These are phyloP conservation scores for Masticophis lateralis DNA, from an alignment of 2,797 vertebrate genomes.

Conservation along the genomic window DNA sequence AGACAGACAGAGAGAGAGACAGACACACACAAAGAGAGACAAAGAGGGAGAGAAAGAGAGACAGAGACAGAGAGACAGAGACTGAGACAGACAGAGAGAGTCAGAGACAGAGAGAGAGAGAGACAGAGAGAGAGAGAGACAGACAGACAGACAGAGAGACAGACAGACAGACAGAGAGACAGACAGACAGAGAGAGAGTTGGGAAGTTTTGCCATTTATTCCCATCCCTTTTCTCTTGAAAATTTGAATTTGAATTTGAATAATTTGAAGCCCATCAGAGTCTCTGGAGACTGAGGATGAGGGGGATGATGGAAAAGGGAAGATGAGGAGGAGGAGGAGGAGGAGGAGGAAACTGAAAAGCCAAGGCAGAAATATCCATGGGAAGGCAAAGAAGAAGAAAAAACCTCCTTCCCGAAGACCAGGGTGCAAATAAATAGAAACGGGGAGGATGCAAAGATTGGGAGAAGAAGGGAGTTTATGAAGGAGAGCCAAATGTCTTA, in stretches of 20 bases:
- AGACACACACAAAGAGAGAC: not conserved
- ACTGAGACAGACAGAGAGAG: too few relatives aligned
- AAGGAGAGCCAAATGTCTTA: not conserved
- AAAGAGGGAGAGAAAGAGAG: too few relatives aligned
- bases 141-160: too few relatives aligned
- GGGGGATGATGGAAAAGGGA: not conserved
- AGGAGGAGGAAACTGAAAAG: not conserved
- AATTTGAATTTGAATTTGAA: not conserved
- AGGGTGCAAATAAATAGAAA: not conserved
- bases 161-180: not conserved
- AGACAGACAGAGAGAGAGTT: not conserved
- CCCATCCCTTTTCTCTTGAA: slow-evolving; percentile 23
- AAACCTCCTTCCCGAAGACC: not conserved
- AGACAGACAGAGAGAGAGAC: too few relatives aligned
- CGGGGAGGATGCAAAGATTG: not conserved
- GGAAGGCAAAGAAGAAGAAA: not conserved
- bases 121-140: accelerated
- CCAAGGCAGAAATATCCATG: not conserved
- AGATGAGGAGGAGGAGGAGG: not conserved
- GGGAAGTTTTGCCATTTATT: not conserved
- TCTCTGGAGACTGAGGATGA: slow-evolving; percentile 26
- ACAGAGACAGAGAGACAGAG: too few relatives aligned
- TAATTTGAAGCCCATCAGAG: slow-evolving; percentile 28
- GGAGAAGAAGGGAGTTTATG: not conserved
- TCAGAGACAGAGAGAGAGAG: too few relatives aligned